Evolutionary conservation across 2,113 vertebrate genomes (phyloP).

Genomic region (Pteropus alecto): DNA sequence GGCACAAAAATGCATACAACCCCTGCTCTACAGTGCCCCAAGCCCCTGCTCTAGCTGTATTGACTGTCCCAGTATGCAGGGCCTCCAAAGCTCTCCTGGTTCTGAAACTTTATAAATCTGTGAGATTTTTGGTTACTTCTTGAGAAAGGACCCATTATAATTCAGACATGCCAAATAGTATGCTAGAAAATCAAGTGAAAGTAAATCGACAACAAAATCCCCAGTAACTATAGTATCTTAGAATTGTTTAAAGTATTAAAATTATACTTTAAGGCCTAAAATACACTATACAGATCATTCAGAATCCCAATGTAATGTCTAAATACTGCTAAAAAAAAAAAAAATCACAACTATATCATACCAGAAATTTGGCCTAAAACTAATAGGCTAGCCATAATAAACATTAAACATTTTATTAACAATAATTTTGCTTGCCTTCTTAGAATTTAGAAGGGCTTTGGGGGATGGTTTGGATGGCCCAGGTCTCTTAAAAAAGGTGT

Average conservation of each 20-base stretch:
- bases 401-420: constrained; percentile 80
- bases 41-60: background rate
- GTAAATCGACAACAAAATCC: constrained; percentile 43
- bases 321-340: background rate
- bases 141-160: constrained; percentile 41
- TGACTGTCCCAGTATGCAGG: background rate
- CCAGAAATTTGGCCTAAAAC: constrained; percentile 63
- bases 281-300: constrained; percentile 37
- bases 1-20: background rate
- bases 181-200: constrained; percentile 45
- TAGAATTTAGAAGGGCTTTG: constrained; percentile 81
- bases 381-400: constrained; percentile 75
- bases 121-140: constrained; percentile 6
- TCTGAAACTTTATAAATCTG: background rate
- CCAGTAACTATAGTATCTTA: background rate
- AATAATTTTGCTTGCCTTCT: constrained; percentile 82
- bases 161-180: background rate
- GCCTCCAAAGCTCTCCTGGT: background rate
- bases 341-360: constrained; percentile 46
- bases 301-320: constrained; percentile 47
- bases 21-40: background rate
- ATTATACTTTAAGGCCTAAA: constrained; percentile 36
- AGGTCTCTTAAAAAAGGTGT: constrained; percentile 81
- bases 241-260: constrained; percentile 40
- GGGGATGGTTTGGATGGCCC: constrained; percentile 80